Evolutionary conservation across 2,888 invertebrate species (phyloP), one percentile per base, ranked within the genome.

Genomic region (Eretmocerus hayati): DNA sequence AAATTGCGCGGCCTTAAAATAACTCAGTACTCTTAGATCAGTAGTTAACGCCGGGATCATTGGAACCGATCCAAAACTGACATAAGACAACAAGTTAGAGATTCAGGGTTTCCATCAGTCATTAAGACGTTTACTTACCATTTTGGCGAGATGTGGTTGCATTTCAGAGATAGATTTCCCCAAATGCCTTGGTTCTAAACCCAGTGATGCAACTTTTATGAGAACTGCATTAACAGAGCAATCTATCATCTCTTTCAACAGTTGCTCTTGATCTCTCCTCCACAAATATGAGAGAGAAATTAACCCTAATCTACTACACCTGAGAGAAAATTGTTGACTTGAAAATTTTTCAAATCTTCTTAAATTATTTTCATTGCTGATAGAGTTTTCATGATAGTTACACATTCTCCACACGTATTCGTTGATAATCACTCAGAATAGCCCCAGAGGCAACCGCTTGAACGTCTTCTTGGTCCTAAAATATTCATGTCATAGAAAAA

Each of bases 361-460:
- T 33, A n/a, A 33, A 33, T 33, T 33, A 26, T 26, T 9, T 9
- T 26, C 26, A 26, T 26, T 9, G 26, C 6, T n/a, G n/a, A n/a
- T 26, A 26, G 11, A 26, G 11, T 26, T 9, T 26, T 37, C 4
- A 19, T 19, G 5, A 58, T 69, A 82, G 88, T 83, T 84, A 92
- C 87, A 97, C 94, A 85, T 93, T 91, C 79, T 96, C 95, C 57
- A 96, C 94, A 65, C 99, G 81, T 65, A 93, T 83, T 74, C 96
- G 83, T 78, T 99, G 99, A 77, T 99, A 99, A 75, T 95, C 93
- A 52, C 97, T 97, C 61, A 96, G 78, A 69, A 99, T 96, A 57
- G 99, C 99, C 58, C 99, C 99, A 58, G 91, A 92, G 53, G 96
- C 88, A 37, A 99, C 95, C 46, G 90, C 99, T 67, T 95, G 91